These are phyloP conservation scores for Nematostella vectensis DNA, from an alignment of 92 coral and sea anemone genomes.

Conservation along the genomic window DNA sequence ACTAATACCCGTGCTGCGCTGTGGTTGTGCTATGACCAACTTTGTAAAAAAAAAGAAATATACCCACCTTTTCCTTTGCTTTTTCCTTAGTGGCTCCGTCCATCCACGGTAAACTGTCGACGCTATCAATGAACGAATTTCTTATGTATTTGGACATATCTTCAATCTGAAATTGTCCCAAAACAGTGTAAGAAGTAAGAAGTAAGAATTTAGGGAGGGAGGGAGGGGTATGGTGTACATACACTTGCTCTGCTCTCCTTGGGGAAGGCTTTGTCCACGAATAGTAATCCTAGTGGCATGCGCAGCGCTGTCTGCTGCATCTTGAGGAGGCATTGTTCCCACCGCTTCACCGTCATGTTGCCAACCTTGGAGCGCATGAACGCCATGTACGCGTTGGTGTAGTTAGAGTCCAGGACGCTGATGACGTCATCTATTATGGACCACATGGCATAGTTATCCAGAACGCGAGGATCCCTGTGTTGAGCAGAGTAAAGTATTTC, in stretches of 20 bases:
- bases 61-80: slow-evolving; percentile 54
- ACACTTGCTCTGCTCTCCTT: slow-evolving; percentile 13
- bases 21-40: too few relatives aligned
- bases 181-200: too few relatives aligned
- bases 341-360: slow-evolving; percentile 8
- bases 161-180: slow-evolving; percentile 21
- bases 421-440: slow-evolving; percentile 28
- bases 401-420: slow-evolving; percentile 20
- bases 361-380: slow-evolving; percentile 15
- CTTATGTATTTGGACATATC: slow-evolving; percentile 55
- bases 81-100: slow-evolving; percentile 27
- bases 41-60: too few relatives aligned
- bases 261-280: slow-evolving; percentile 60
- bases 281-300: slow-evolving; percentile 51
- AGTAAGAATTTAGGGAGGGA: too few relatives aligned
- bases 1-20: too few relatives aligned
- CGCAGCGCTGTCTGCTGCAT: slow-evolving; percentile 22
- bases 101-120: slow-evolving; percentile 46
- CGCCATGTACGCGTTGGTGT: slow-evolving; percentile 12
- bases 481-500: too few relatives aligned
- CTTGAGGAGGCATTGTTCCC: slow-evolving; percentile 21
- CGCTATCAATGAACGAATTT: slow-evolving; percentile 36
- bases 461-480: slow-evolving; percentile 14
- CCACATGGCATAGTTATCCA: slow-evolving; percentile 48
- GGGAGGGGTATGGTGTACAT: too few relatives aligned